These are phyloP conservation scores for Dryobotodes eremita DNA, from an alignment of 2,888 invertebrate species.

Conservation along the genomic window DNA sequence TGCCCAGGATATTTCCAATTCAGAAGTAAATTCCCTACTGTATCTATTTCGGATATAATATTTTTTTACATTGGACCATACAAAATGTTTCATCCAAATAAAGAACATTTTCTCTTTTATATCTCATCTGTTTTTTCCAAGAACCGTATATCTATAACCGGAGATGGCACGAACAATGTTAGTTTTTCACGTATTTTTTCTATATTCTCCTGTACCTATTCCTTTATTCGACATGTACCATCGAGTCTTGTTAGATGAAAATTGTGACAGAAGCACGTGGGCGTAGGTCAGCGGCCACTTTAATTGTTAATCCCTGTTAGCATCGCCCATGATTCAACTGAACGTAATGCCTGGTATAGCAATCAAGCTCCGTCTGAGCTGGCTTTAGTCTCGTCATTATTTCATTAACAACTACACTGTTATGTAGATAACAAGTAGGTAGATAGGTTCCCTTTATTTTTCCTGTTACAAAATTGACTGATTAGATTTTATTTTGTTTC, in stretches of 20 bases:
- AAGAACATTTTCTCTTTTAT: slow-evolving; percentile 9
- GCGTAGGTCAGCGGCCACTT: slow-evolving; percentile 71
- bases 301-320: slow-evolving; percentile 71
- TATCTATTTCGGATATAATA: not conserved
- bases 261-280: slow-evolving; percentile 59
- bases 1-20: not conserved
- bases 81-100: not conserved
- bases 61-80: not conserved
- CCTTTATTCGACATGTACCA: not conserved
- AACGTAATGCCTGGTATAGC: slow-evolving; percentile 61
- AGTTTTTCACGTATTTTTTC: not conserved
- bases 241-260: slow-evolving; percentile 27
- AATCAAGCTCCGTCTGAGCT: slow-evolving; percentile 57
- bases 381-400: slow-evolving; percentile 48
- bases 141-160: not conserved
- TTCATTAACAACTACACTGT: slow-evolving; percentile 43
- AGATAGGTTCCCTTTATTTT: slow-evolving; percentile 13
- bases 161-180: not conserved
- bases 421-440: slow-evolving; percentile 16
- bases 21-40: not conserved
- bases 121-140: not conserved
- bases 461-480: not conserved
- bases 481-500: not conserved
- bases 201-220: not conserved
- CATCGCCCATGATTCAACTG: slow-evolving; percentile 62